Conservation (phyloP, 2,797 vertebrate species). For the Sylvilagus floridanus region DNA sequence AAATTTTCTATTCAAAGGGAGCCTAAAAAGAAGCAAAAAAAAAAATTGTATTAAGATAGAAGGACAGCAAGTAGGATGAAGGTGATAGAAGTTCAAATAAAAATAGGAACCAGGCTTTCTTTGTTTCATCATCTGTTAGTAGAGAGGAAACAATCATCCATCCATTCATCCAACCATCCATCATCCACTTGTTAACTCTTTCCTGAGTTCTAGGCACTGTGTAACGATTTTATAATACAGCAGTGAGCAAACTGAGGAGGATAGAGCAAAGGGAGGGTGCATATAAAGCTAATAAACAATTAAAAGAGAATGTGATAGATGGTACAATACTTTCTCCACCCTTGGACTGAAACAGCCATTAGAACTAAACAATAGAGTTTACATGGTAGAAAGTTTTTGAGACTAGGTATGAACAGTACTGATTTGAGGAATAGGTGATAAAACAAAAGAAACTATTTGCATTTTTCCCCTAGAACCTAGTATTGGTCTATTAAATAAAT, state of each 20-base stretch:
- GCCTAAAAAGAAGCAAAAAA: background rate
- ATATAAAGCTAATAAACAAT: no score
- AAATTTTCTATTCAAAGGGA: background rate
- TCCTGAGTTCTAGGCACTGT: background rate
- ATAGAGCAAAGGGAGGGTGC: background rate
- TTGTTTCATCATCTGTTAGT: background rate
- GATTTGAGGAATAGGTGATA: background rate
- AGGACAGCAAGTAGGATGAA: background rate
- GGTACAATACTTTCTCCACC: background rate
- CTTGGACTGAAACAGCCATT: background rate
- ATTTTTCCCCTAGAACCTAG: background rate
- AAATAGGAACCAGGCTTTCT: background rate
- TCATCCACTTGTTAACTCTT: background rate
- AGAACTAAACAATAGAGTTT: background rate
- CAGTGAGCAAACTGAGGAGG: background rate
- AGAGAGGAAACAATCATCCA: background rate
- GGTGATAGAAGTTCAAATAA: background rate
- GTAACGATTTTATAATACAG: background rate
- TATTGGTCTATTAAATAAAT: background rate
- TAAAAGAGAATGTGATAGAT: background rate
- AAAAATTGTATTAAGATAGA: background rate
- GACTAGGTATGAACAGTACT: background rate
- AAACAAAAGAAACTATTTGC: background rate
- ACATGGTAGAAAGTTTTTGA: background rate
- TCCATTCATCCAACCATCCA: background rate